Evolutionary conservation across 2,797 vertebrate species (phyloP).

Genomic region (Rhabdomys pumilio): DNA sequence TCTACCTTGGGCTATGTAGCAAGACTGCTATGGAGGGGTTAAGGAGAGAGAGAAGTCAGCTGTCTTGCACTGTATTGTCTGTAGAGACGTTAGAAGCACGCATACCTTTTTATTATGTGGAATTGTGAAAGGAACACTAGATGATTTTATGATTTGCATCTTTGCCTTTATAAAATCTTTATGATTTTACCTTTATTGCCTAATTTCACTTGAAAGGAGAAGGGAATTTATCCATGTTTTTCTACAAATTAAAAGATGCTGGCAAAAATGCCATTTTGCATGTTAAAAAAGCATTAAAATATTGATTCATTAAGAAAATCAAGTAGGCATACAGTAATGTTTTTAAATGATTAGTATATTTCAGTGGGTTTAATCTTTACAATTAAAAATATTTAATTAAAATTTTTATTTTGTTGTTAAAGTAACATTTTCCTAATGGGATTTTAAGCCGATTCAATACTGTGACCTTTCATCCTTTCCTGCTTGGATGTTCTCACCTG

Average conservation of each 20-base stretch:
- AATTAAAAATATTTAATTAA: background rate
- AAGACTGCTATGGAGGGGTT: background rate
- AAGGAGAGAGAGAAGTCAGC: background rate
- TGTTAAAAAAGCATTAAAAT: conserved; percentile 58
- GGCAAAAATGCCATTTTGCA: conserved; percentile 50
- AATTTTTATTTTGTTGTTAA: conserved; percentile 46
- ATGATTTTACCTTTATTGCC: conserved; percentile 50
- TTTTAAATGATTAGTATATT: conserved; percentile 29
- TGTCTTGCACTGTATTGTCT: conserved; percentile 2
- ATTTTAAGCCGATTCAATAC: conserved; percentile 55
- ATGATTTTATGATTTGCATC: conserved; percentile 44
- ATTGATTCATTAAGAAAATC: conserved; percentile 37
- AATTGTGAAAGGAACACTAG: conserved; percentile 41
- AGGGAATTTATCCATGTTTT: conserved; percentile 55
- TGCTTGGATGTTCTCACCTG: background rate
- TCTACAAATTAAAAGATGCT: conserved; percentile 41
- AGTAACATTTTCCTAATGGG: conserved; percentile 50
- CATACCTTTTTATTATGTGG: conserved; percentile 24
- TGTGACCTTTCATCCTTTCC: background rate
- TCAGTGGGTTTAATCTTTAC: conserved; percentile 49
- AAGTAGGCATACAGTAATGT: background rate
- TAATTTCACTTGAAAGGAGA: conserved; percentile 42
- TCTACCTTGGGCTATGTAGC: background rate
- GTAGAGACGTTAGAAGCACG: conserved; percentile 48
- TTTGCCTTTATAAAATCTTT: conserved; percentile 44